Evolutionary conservation across 2,113 vertebrate species (phyloP).

Genomic region (Hystrix cristata): DNA sequence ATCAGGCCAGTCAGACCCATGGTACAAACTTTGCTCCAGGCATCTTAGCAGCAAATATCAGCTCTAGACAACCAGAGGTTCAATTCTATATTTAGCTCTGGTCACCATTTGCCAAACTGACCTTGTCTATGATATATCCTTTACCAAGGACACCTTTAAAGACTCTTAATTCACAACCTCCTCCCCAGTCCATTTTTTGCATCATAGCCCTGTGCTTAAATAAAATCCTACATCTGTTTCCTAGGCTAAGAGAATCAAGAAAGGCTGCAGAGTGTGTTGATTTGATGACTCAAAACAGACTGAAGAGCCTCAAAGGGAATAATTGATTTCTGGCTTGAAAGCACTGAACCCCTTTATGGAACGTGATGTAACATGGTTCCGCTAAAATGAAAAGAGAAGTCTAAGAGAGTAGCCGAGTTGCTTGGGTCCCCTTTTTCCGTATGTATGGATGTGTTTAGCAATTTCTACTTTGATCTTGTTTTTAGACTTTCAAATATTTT

Average conservation of each 20-base stretch:
- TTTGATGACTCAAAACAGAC: neutral
- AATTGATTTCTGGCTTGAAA: neutral
- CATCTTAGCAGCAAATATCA: neutral
- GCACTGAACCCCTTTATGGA: neutral
- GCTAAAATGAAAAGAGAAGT: neutral
- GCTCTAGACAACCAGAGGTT: neutral
- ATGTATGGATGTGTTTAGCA: neutral
- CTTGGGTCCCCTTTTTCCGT: neutral
- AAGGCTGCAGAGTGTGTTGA: neutral
- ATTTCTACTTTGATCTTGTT: conserved; percentile 44
- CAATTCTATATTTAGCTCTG: neutral
- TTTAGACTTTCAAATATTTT: conserved; percentile 24
- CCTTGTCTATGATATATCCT: neutral
- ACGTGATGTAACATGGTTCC: neutral
- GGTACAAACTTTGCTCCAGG: neutral
- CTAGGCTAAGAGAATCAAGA: neutral
- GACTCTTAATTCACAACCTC: neutral
- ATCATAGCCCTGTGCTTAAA: neutral
- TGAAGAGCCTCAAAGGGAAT: neutral
- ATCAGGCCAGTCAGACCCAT: neutral
- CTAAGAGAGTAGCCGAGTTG: neutral
- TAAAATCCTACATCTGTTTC: neutral
- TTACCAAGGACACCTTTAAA: neutral
- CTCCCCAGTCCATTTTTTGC: neutral
- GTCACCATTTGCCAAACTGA: neutral